Evolutionary conservation across 2,888 invertebrate genomes (phyloP).

Genomic region (Eupithecia insigniata): DNA sequence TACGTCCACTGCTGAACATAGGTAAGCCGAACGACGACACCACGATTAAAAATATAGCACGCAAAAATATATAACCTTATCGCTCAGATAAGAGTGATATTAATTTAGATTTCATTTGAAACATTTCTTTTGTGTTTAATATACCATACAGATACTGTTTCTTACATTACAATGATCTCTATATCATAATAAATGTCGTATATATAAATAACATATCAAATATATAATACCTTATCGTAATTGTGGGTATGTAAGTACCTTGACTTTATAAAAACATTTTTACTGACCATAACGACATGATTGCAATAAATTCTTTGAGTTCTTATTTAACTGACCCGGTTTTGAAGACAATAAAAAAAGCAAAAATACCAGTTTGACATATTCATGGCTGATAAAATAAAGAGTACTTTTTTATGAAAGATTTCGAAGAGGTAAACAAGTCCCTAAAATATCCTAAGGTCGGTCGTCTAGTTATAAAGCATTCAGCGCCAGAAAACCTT

Average conservation of each 20-base stretch:
- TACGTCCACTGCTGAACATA: too few species aligned
- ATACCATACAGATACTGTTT: too few species aligned
- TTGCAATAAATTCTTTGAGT: constrained; percentile 3
- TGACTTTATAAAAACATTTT: constrained; percentile 18
- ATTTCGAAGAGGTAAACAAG: background rate
- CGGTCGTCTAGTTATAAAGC: background rate
- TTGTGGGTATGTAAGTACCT: background rate
- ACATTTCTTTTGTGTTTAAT: too few species aligned
- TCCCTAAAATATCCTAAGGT: background rate
- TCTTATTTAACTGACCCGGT: constrained; percentile 7
- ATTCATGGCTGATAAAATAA: background rate
- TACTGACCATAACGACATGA: constrained; percentile 7
- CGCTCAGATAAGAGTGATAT: too few species aligned
- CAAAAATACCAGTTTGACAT: background rate
- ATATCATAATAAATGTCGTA: too few species aligned
- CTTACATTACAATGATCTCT: too few species aligned
- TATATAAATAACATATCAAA: too few species aligned
- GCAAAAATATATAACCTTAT: too few species aligned
- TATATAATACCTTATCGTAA: too few species aligned
- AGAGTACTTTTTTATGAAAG: background rate
- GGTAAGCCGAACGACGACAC: too few species aligned
- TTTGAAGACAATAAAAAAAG: background rate
- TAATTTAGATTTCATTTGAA: too few species aligned
- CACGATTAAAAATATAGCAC: too few species aligned
- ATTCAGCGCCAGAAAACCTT: background rate